Evolutionary conservation across 2,888 invertebrate species (phyloP).

Genomic region (Rhingia rostrata): DNA sequence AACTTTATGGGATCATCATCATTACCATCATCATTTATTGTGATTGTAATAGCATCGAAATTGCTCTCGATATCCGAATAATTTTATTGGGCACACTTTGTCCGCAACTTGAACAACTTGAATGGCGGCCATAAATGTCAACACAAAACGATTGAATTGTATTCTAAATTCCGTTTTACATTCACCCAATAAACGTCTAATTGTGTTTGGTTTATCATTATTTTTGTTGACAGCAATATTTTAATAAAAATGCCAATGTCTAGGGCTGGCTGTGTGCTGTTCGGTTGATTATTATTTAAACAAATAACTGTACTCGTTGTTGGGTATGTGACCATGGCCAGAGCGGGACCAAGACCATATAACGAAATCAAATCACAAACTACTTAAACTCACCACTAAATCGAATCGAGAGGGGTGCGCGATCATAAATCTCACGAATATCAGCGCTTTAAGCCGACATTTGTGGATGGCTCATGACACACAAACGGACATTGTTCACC

Average conservation of each 20-base stretch:
- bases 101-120: conserved; percentile 33
- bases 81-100: conserved; percentile 47
- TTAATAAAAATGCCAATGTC: conserved; percentile 31
- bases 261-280: background rate
- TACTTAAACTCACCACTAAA: conserved; percentile 29
- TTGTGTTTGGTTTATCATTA: conserved; percentile 55
- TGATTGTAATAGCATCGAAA: conserved; percentile 50
- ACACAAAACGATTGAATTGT: conserved; percentile 54
- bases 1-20: conserved; percentile 51
- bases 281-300: background rate
- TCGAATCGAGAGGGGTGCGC: conserved; percentile 1
- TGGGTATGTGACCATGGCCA: background rate
- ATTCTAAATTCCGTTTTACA: conserved; percentile 60
- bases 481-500: conserved; percentile 32
- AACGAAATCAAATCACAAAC: conserved; percentile 56
- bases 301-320: conserved; percentile 22
- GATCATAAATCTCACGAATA: conserved; percentile 43
- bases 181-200: conserved; percentile 50
- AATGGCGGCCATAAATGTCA: conserved; percentile 55
- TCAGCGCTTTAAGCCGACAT: conserved; percentile 41
- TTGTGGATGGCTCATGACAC: conserved; percentile 36
- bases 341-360: background rate
- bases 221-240: conserved; percentile 49
- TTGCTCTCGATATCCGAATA: conserved; percentile 30
- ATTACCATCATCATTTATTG: conserved; percentile 25